These are phyloP conservation scores for Lasioglossum marginatum DNA, from an alignment of 2,888 invertebrate species.

Conservation along the genomic window DNA sequence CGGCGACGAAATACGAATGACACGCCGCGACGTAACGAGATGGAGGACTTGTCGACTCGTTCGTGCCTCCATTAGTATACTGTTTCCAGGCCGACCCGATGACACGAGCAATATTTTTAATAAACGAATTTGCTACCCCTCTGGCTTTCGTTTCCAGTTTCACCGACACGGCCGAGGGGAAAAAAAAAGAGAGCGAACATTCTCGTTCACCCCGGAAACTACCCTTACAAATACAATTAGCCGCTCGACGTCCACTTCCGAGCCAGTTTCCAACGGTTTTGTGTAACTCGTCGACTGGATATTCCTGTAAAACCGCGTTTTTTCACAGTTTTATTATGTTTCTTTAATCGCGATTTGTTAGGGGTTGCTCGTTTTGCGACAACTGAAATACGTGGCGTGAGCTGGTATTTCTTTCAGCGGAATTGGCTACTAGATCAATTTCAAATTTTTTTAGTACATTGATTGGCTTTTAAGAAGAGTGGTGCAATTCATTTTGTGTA, in stretches of 20 bases:
- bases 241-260: background rate
- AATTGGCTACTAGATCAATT: background rate
- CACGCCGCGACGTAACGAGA: conserved; percentile 23
- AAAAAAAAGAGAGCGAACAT: background rate
- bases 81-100: background rate
- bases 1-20: conserved; percentile 21
- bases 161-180: background rate
- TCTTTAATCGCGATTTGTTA: background rate
- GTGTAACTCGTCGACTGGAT: background rate
- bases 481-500: background rate
- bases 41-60: background rate
- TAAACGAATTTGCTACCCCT: background rate
- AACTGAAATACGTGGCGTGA: background rate
- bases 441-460: background rate
- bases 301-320: background rate
- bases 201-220: background rate
- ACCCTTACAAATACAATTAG: conserved; percentile 5
- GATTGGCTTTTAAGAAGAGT: too few relatives aligned
- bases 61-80: conserved; percentile 1
- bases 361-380: background rate
- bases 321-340: background rate
- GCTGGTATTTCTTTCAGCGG: background rate
- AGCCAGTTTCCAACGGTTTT: background rate
- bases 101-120: conserved; percentile 7
- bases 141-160: background rate